Evolutionary conservation across 1,140 invertebrate species (phyloP).

Genomic region (Sycophila sp.): DNA sequence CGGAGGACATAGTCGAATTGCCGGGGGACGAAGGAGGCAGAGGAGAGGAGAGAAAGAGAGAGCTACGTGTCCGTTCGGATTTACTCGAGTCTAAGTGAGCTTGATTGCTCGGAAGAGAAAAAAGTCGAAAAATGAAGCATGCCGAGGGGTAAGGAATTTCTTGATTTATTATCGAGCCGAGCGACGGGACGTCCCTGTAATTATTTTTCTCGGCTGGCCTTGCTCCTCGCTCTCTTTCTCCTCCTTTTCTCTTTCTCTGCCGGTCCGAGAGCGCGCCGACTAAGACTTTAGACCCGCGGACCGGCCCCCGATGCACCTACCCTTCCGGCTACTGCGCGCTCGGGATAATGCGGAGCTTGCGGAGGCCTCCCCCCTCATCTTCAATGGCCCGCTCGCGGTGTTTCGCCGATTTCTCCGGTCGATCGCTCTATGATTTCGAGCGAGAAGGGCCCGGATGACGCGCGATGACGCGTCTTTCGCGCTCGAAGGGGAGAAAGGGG

Average conservation of each 20-base stretch:
- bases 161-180: constrained; percentile 58
- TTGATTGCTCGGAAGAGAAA: constrained; percentile 29
- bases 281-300: no score
- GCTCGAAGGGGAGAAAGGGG: background rate
- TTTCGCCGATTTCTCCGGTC: background rate
- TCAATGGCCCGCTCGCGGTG: background rate
- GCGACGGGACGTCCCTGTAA: constrained; percentile 64
- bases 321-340: constrained; percentile 60
- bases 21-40: constrained; percentile 7
- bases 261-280: background rate
- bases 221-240: constrained; percentile 26
- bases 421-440: constrained; percentile 1
- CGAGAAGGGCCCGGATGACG: background rate
- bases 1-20: background rate
- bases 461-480: background rate
- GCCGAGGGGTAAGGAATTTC: constrained; percentile 51
- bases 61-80: constrained; percentile 19
- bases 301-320: constrained; percentile 30
- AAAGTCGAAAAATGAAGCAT: constrained; percentile 46
- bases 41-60: constrained; percentile 26
- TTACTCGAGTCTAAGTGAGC: constrained; percentile 28
- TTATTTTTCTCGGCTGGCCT: constrained; percentile 60
- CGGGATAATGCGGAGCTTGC: no score
- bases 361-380: background rate
- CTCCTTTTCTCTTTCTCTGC: background rate